Conservation (phyloP, 2,888 invertebrate species). For the Dasysyrphus albostriatus region DNA sequence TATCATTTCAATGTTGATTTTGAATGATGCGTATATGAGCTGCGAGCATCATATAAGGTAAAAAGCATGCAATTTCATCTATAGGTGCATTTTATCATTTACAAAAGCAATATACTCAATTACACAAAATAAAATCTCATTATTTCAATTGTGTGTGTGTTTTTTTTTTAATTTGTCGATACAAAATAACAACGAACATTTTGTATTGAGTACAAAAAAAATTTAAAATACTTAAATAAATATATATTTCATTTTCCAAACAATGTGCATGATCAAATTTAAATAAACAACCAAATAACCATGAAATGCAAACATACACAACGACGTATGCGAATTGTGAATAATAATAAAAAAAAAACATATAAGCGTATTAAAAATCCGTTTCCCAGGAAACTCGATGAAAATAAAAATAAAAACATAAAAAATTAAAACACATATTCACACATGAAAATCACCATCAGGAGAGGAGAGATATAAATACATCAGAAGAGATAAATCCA, state of each 20-base stretch:
- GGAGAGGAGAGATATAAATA: slow-evolving; percentile 2
- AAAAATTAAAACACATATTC: slow-evolving; percentile 35
- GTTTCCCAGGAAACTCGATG: slow-evolving; percentile 25
- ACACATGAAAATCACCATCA: slow-evolving; percentile 54
- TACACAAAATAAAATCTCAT: slow-evolving; percentile 55
- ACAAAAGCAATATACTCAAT: slow-evolving; percentile 55
- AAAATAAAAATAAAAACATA: slow-evolving; percentile 11
- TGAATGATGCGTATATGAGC: background rate
- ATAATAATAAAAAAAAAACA: background rate
- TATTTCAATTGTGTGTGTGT: slow-evolving; percentile 25
- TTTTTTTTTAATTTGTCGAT: background rate
- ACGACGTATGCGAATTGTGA: background rate
- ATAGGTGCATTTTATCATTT: slow-evolving; percentile 10
- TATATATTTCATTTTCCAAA: slow-evolving; percentile 26
- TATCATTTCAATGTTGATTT: background rate
- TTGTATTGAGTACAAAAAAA: slow-evolving; percentile 1
- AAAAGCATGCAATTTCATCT: background rate
- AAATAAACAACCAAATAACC: slow-evolving; percentile 18
- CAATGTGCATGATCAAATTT: slow-evolving; percentile 40
- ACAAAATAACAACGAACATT: slow-evolving; percentile 21
- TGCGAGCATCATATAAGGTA: background rate
- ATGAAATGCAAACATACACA: slow-evolving; percentile 22
- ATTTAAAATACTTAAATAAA: background rate
- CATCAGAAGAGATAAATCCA: slow-evolving; percentile 17
- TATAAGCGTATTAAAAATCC: slow-evolving; percentile 35